Conservation (phyloP, 2,113 vertebrate species). For the Platichthys flesus region DNA sequence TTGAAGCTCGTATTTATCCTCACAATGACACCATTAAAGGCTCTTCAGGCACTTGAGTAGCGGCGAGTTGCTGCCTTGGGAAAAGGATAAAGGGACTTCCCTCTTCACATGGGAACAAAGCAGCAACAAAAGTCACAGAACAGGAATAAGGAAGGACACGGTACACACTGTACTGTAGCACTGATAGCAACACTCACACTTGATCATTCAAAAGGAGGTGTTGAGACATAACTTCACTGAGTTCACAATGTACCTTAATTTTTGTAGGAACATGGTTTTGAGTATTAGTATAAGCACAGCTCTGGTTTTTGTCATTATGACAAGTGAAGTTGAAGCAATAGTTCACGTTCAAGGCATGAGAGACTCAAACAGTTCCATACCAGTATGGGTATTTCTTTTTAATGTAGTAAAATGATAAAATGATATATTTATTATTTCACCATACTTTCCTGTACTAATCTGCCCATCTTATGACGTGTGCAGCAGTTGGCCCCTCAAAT, state of each 20-base stretch:
- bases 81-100: slow-evolving; percentile 65
- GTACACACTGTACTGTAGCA: slow-evolving; percentile 28
- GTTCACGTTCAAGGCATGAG: neutral
- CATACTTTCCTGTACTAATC: neutral
- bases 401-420: neutral
- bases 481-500: neutral
- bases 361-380: neutral
- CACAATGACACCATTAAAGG: slow-evolving; percentile 2
- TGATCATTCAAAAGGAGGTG: slow-evolving; percentile 20
- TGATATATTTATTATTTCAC: too few species aligned
- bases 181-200: slow-evolving; percentile 31
- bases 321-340: slow-evolving; percentile 10
- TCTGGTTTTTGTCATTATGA: slow-evolving; percentile 13
- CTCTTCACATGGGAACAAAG: slow-evolving; percentile 69
- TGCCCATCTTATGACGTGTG: neutral
- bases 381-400: neutral
- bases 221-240: slow-evolving; percentile 1
- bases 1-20: slow-evolving; percentile 19
- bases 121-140: slow-evolving; percentile 45
- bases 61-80: slow-evolving; percentile 35
- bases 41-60: slow-evolving; percentile 25
- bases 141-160: slow-evolving; percentile 48
- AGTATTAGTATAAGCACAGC: neutral
- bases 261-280: neutral
- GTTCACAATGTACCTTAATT: slow-evolving; percentile 10